These are phyloP conservation scores for Trichomalopsis sarcophagae DNA, from an alignment of 1,140 invertebrate genomes.

Conservation along the genomic window DNA sequence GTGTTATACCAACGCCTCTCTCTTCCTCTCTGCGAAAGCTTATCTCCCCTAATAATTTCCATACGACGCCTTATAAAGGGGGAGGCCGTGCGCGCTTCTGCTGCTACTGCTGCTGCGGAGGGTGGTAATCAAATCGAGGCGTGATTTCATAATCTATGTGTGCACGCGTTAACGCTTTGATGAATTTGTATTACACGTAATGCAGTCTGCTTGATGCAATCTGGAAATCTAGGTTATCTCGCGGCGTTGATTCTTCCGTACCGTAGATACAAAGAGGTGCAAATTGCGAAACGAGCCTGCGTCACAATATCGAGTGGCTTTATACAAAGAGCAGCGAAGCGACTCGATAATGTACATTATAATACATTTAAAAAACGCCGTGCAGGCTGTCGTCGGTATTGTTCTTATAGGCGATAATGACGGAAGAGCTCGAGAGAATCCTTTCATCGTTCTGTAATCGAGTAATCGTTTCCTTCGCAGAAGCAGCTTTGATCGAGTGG, in stretches of 20 bases:
- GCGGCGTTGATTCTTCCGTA: no score
- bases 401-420: conserved; percentile 8
- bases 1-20: not conserved
- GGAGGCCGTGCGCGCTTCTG: no score
- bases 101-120: no score
- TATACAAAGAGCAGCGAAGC: no score
- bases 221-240: no score
- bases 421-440: not conserved
- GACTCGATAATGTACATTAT: no score
- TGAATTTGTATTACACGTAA: not conserved
- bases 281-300: not conserved
- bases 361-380: no score
- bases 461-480: conserved; percentile 3
- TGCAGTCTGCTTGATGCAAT: not conserved
- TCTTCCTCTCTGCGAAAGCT: not conserved
- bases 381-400: not conserved
- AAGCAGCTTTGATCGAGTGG: conserved; percentile 12
- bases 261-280: not conserved
- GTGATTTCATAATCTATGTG: not conserved
- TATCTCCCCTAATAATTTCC: conserved; percentile 5
- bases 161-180: not conserved
- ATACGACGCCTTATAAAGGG: not conserved
- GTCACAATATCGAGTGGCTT: not conserved
- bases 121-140: not conserved
- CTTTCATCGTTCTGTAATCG: not conserved